phyloP scores from a whole-genome alignment of 2,113 vertebrate species.

The Megaceryle maxima region DNA sequence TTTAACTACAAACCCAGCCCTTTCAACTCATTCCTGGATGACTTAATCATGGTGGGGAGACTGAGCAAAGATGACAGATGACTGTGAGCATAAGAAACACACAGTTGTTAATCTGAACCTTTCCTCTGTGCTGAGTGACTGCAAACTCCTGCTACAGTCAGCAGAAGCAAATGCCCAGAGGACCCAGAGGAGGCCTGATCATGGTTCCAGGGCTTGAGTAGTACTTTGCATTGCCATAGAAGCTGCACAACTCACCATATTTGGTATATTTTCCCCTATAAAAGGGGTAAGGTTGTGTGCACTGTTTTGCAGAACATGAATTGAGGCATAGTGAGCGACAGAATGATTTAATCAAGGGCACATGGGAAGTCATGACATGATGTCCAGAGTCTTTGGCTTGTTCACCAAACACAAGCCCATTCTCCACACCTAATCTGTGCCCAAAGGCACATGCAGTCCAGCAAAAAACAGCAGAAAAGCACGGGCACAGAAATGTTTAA shows the following conservation, averaged over 20 bases:
- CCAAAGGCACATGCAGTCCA: neutral
- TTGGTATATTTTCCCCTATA: neutral
- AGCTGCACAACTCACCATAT: neutral
- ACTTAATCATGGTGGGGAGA: neutral
- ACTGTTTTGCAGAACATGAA: neutral
- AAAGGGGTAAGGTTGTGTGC: neutral
- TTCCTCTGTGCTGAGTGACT: neutral
- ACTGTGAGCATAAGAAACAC: neutral
- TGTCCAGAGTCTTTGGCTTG: neutral
- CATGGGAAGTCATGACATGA: fast-evolving
- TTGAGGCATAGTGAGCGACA: fast-evolving
- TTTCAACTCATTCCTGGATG: neutral
- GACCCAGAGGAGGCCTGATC: too few relatives aligned
- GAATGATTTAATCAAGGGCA: neutral
- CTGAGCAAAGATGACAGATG: slow-evolving; percentile 2
- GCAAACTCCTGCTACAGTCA: neutral
- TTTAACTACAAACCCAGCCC: neutral
- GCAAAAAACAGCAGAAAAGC: neutral
- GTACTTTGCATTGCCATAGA: neutral
- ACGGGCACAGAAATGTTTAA: neutral
- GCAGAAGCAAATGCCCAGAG: neutral
- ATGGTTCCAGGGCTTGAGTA: neutral
- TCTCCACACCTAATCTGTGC: neutral
- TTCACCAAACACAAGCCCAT: neutral
- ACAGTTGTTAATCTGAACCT: neutral